A percentile compares a stretch with the other conserved stretches of the same genome.
These are phyloP conservation scores for Agapostemon virescens DNA, from an alignment of 2,888 invertebrate genomes.

Conservation along the genomic window DNA sequence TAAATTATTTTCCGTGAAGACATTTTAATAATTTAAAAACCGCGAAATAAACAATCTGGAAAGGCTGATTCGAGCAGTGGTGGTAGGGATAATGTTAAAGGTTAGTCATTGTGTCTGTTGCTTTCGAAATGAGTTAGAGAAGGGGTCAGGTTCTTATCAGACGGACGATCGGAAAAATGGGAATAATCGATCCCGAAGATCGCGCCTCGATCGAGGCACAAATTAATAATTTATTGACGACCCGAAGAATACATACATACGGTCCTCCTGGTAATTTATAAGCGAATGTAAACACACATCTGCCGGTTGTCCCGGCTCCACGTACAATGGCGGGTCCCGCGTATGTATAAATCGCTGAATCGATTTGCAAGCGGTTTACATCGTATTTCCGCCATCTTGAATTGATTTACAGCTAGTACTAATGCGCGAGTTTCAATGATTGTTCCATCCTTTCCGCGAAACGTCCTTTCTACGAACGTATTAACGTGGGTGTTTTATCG, in stretches of 20 bases:
- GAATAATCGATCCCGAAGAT: neutral
- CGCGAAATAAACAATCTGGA: too few species aligned
- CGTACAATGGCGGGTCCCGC: slow-evolving; percentile 64
- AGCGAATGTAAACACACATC: slow-evolving; percentile 71
- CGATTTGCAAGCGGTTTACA: slow-evolving; percentile 72
- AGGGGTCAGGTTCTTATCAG: neutral
- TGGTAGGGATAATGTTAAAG: too few species aligned
- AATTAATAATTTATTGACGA: slow-evolving; percentile 74
- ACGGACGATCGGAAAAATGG: neutral
- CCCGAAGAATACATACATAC: slow-evolving; percentile 56
- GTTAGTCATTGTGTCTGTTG: neutral
- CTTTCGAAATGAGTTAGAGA: neutral
- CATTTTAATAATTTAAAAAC: too few species aligned
- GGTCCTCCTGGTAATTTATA: slow-evolving; percentile 70
- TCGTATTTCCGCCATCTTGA: slow-evolving; percentile 74
- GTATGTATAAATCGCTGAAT: slow-evolving; percentile 71
- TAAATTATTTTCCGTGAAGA: too few species aligned
- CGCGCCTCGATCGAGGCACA: slow-evolving; percentile 35
- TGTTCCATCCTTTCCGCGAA: slow-evolving; percentile 43
- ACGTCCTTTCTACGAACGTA: slow-evolving; percentile 54
- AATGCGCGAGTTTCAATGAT: slow-evolving; percentile 66
- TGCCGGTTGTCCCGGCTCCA: slow-evolving; percentile 64
- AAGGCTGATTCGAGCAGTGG: too few species aligned
- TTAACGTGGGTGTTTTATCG: slow-evolving; percentile 60
- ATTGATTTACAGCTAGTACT: slow-evolving; percentile 75